phyloP scores from a whole-genome alignment of 2,888 invertebrate species.

The Chloroclysta siterata region DNA sequence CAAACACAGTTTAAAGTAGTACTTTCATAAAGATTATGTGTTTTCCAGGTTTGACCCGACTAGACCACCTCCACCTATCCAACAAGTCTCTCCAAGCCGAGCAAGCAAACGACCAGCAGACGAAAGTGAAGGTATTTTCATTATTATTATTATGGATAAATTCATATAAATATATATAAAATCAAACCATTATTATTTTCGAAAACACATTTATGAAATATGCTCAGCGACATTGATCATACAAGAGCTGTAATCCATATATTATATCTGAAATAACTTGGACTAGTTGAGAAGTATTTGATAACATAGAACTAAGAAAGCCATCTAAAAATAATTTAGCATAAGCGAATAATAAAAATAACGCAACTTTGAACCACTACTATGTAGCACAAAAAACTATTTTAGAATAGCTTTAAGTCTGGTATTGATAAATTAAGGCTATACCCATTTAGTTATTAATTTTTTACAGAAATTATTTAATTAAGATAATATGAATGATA shows the following conservation, averaged over 20 bases:
- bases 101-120: slow-evolving; percentile 15
- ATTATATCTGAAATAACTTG: slow-evolving; percentile 10
- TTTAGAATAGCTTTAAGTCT: slow-evolving; percentile 1
- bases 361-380: slow-evolving; percentile 10
- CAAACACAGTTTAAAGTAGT: not conserved
- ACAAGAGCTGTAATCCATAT: slow-evolving; percentile 15
- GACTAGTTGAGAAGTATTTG: slow-evolving; percentile 4
- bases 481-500: no score
- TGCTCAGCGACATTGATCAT: slow-evolving; percentile 55
- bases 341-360: slow-evolving; percentile 44
- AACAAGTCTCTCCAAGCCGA: slow-evolving; percentile 21
- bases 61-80: slow-evolving; percentile 65
- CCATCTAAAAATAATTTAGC: slow-evolving; percentile 35
- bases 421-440: slow-evolving; percentile 26
- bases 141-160: not conserved
- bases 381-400: not conserved
- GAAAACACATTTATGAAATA: slow-evolving; percentile 29
- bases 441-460: no score
- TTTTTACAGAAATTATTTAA: no score
- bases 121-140: slow-evolving; percentile 27
- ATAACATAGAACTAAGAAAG: slow-evolving; percentile 25
- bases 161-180: not conserved
- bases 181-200: not conserved
- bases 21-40: not conserved
- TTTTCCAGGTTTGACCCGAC: slow-evolving; percentile 63